Evolutionary conservation across 92 coral and sea anemone species (phyloP).

Genomic region (Heliopora coerulea): DNA sequence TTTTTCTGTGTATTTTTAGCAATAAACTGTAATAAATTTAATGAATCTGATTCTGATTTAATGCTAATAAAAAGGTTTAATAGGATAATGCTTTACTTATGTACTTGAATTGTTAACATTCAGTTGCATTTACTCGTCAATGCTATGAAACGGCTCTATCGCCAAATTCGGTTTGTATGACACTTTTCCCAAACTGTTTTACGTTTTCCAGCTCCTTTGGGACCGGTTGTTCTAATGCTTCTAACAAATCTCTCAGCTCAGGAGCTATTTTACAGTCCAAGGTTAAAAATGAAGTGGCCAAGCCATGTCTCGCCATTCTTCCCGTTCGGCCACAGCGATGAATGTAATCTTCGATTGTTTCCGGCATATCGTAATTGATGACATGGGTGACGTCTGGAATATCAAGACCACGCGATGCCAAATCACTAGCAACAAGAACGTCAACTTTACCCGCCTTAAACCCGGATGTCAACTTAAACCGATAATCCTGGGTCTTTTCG

Average conservation of each 20-base stretch:
- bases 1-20: too few species aligned
- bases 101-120: too few species aligned
- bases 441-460: slow-evolving; percentile 90
- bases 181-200: slow-evolving; percentile 89
- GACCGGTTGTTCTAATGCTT: slow-evolving; percentile 74
- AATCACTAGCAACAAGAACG: slow-evolving; percentile 84
- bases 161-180: slow-evolving; percentile 88
- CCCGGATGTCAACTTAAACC: slow-evolving; percentile 74
- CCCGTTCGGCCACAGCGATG: slow-evolving; percentile 99
- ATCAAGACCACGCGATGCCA: slow-evolving; percentile 95
- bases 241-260: slow-evolving; percentile 81
- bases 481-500: slow-evolving; percentile 83
- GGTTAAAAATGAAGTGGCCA: slow-evolving; percentile 88
- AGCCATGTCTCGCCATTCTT: slow-evolving; percentile 82
- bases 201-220: slow-evolving; percentile 86
- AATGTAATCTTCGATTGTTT: slow-evolving; percentile 82
- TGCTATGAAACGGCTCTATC: slow-evolving; percentile 65
- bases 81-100: too few species aligned
- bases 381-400: slow-evolving; percentile 95
- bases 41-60: too few species aligned
- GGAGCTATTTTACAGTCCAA: slow-evolving; percentile 94
- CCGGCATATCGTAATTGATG: slow-evolving; percentile 89
- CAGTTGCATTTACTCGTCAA: too few species aligned
- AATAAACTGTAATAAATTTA: too few species aligned
- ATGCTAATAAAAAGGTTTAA: too few species aligned